Evolutionary conservation across 2,888 invertebrate species (phyloP), one percentile per base, ranked within the genome.

Genomic region (Digitonthophagus gazella): DNA sequence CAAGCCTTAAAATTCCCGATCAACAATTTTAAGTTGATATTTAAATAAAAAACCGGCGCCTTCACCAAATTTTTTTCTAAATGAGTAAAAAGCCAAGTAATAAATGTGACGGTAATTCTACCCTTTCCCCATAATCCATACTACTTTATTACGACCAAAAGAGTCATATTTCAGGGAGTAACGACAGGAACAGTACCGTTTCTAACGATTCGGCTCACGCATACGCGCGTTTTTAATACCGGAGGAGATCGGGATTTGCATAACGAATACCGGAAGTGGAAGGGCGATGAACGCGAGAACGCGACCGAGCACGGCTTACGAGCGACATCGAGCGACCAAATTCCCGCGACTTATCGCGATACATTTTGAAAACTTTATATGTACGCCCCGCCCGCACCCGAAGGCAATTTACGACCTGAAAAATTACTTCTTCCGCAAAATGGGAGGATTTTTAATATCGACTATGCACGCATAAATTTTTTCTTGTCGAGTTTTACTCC

Each of bases 181-280:
- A 44, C 6, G 28, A 44, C 28, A 44, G 6, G 2, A 44, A 8
- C 28, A 44, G 11, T 8, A 44, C 6, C 8, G 28, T 44, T 6
- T 6, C 28, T 44, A 71, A 71, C 68, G 71, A 68, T 68, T 68
- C 44, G 68, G 54, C 61, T 54, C 71, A 71, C 71, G 71, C 71
- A 68, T 67, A 67, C 64, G 28, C 28, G 28, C 2, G 69, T 63
- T 69, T 69, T 67, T 69, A 69, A 69, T 69, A 67, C 69, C 19
- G 55, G 22, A 54, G 28, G 67, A 67, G 16, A 61, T n/a, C n/a
- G 19, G 19, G 19, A 61, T 61, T 61, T 61, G 20, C 61, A 61
- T 61, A 61, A 61, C 18, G 61, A 57, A 57, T 15, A 57, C 57
- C 16, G 57, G 8, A 61, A 61, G 61, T n/a, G 61, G 61, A 19